Base-by-base conservation (phyloP, 92 coral and sea anemone species). In the Hydrozoanthus gracilis region DNA sequence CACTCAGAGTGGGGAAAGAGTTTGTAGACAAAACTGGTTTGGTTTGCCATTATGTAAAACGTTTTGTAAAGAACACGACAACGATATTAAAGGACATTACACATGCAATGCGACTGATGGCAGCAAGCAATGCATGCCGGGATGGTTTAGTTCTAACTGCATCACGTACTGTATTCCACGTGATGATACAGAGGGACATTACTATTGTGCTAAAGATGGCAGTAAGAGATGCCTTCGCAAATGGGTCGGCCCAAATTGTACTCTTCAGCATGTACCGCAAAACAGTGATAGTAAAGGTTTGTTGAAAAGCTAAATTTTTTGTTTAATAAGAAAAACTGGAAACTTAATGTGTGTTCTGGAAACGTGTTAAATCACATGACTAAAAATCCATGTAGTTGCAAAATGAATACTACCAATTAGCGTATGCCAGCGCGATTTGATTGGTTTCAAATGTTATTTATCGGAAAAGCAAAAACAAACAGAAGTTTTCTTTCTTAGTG, bases 21-120 rank as follows among this genome's bases (percentile, higher is more conserved):
- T 80, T 9, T 88, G 91, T 82, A 49, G 77, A 66, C 14, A 69
- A 35, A 9, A 83, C 66, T 88, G 91, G 91, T 65, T 55, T 64
- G 91, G 88, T 8, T 51, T 61, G 46, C 72, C 77, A 13, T 52
- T 51, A 0, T 71, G 79, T 44, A 83, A 71, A 71, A 51, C 70
- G 58, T 71, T 51, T 49, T 71, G 78, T 18, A 83, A 71, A 55
- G 49, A 20, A 39, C 49, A 46, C 65, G 60, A 71, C 73, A 79
- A 73, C 15, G 87, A 83, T 7, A 45, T 46, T 44, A 39, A 83
- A 17, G 79, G 80, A 0, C 78, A 83, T 16, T 71, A 44, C 64
- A 13, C 66, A n/a, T 71, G 87, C 47, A 60, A 83, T 5, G 86
- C 16, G 18, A 83, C 56, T 13, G 66, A 58, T 73, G 87, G 79